Conservation (phyloP, 2,113 vertebrate genomes). For the Anhinga rufa region DNA sequence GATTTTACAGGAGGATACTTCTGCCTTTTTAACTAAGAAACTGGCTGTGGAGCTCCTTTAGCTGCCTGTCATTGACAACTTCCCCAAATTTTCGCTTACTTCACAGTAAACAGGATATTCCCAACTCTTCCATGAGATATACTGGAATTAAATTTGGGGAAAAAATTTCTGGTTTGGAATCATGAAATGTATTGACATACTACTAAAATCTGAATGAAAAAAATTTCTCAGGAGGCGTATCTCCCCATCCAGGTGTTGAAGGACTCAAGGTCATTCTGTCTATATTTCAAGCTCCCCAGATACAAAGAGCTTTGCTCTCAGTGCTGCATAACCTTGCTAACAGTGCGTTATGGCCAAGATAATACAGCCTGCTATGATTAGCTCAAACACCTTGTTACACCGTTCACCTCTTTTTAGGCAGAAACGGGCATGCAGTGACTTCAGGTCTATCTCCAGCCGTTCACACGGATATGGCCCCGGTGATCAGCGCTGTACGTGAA, state of each 20-base stretch:
- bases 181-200: neutral
- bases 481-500: rapidly evolving
- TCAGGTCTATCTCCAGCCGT: neutral
- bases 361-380: neutral
- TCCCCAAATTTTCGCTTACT: neutral
- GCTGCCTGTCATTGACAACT: neutral
- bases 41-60: neutral
- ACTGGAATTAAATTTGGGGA: neutral
- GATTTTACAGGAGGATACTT: neutral
- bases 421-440: neutral
- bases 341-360: neutral
- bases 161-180: neutral
- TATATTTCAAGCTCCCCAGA: neutral
- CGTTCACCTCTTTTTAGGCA: neutral
- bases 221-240: neutral
- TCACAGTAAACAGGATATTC: neutral
- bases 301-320: neutral
- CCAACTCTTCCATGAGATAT: neutral
- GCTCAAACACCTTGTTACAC: neutral
- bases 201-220: neutral
- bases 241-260: neutral
- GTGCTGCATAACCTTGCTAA: neutral
- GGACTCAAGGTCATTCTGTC: neutral
- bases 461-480: neutral
- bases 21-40: neutral